phyloP scores from a whole-genome alignment of 2,888 invertebrate species.

The Chorisops tibialis region DNA sequence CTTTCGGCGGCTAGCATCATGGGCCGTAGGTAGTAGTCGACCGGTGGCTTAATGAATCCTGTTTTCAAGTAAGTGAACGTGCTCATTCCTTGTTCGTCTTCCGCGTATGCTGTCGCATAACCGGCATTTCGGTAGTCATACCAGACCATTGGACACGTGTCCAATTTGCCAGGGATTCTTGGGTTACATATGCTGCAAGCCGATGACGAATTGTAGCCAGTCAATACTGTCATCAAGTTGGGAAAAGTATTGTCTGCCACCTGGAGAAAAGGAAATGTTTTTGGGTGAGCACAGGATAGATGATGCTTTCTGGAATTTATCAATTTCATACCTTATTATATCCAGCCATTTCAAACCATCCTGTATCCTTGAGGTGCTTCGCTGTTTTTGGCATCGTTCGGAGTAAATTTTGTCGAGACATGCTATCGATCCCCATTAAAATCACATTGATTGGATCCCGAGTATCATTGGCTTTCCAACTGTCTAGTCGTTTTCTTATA shows the following conservation, averaged over 20 bases:
- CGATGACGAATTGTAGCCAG: slow-evolving; percentile 59
- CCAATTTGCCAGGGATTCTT: slow-evolving; percentile 56
- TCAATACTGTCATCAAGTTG: slow-evolving; percentile 78
- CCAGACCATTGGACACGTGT: slow-evolving; percentile 76
- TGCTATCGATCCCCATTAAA: slow-evolving; percentile 80
- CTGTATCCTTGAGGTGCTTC: slow-evolving; percentile 63
- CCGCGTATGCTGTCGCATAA: slow-evolving; percentile 76
- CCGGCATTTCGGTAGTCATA: slow-evolving; percentile 65
- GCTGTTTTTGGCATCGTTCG: slow-evolving; percentile 73
- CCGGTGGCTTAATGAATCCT: slow-evolving; percentile 70
- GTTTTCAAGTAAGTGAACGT: slow-evolving; percentile 68
- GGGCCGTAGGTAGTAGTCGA: slow-evolving; percentile 78
- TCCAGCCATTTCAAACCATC: slow-evolving; percentile 70
- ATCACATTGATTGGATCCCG: slow-evolving; percentile 63
- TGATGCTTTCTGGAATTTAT: no score
- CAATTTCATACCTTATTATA: slow-evolving; percentile 67
- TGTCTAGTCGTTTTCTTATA: slow-evolving; percentile 48
- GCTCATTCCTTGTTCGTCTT: slow-evolving; percentile 69
- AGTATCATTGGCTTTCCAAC: slow-evolving; percentile 39
- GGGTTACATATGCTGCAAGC: slow-evolving; percentile 56
- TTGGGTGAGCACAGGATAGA: no score
- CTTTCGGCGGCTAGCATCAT: slow-evolving; percentile 67
- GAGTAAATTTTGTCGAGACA: slow-evolving; percentile 74
- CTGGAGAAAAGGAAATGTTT: slow-evolving; percentile 48
- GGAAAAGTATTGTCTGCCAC: slow-evolving; percentile 88